Evolutionary conservation across 1,140 invertebrate genomes (phyloP), one percentile per base, ranked within the genome.

Genomic region (Parasteatoda tepidariorum): DNA sequence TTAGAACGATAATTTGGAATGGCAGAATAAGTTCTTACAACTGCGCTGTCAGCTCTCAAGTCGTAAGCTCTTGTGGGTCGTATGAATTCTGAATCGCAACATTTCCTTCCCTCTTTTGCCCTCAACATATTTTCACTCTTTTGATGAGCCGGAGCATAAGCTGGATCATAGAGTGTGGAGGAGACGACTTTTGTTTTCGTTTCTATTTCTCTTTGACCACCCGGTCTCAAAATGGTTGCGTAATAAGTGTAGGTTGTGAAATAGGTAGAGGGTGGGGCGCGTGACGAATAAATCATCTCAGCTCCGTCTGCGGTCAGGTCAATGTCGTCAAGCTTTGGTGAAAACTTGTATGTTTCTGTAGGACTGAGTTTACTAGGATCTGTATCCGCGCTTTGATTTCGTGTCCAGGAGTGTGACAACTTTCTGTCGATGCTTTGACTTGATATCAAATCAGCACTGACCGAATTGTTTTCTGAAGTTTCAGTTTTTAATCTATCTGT

Each of bases 241-340:
- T 66, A 83, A 66, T 83, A 74, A 31, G 81, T 74, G n/a, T 64
- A 66, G 4, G 81, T 83, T 18, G 70, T 74, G 22, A 30, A 83
- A 73, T 74, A 34, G 2, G 68, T 83, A 5, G 18, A n/a, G 13
- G 81, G 70, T 6, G 28, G 64, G 5, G 70, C 22, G 30, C 64
- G 6, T 26, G 26, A 24, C 6, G 48, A 5, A 82, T 79, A 48
- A 34, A 28, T 79, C 2, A 34, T 5, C 59, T 79, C 76, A 3
- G 76, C 76, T 3, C 64, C 76, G 33, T 79, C 76, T 1, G 76
- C 62, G 7, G 28, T 26, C 30, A 78, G 41, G 54, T 78, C 74
- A 5, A 6, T 61, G 24, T 33, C 34, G 6, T 41, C 34, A 28
- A 54, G 38, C 41, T 78, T 33, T 62, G 33, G 24, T n/a, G n/a